These are phyloP conservation scores for Amia ocellicauda DNA, from an alignment of 2,113 vertebrate species.

Conservation along the genomic window DNA sequence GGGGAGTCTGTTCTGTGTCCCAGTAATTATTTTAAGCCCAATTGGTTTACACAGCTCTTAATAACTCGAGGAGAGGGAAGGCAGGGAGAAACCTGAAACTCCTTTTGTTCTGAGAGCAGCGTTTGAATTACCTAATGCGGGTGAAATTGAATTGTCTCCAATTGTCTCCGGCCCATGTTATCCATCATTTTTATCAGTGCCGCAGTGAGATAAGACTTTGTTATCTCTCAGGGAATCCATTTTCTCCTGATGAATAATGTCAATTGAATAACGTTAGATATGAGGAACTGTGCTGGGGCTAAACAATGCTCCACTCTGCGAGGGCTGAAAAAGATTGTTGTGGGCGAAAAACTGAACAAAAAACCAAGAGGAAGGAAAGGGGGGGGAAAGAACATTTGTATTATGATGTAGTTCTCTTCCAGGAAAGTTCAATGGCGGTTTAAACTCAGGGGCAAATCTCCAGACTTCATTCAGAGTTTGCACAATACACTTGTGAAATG, in stretches of 20 bases:
- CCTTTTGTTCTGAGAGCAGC: constrained; percentile 45
- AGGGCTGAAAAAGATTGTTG: not conserved
- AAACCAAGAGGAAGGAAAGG: not conserved
- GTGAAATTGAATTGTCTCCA: constrained; percentile 70
- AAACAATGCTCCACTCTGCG: not conserved
- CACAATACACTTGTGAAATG: too few species aligned
- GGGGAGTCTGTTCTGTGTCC: not conserved
- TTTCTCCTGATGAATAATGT: constrained; percentile 52
- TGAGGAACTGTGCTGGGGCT: constrained; percentile 31
- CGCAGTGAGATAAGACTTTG: constrained; percentile 62
- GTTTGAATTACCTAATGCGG: constrained; percentile 66
- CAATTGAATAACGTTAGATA: constrained; percentile 46
- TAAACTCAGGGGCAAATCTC: too few species aligned
- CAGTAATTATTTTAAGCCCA: constrained; percentile 11
- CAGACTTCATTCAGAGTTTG: too few species aligned
- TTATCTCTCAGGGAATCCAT: constrained; percentile 66
- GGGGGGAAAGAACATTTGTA: not conserved
- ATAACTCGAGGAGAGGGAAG: constrained; percentile 41
- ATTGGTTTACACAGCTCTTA: constrained; percentile 35
- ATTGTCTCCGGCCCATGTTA: constrained; percentile 58
- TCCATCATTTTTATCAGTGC: constrained; percentile 74
- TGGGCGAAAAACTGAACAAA: not conserved
- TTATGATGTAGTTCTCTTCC: not conserved
- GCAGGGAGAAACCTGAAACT: constrained; percentile 52
- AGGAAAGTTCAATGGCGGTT: too few species aligned